phyloP scores from a whole-genome alignment of 2,797 vertebrate species.

The Chanos chanos region DNA sequence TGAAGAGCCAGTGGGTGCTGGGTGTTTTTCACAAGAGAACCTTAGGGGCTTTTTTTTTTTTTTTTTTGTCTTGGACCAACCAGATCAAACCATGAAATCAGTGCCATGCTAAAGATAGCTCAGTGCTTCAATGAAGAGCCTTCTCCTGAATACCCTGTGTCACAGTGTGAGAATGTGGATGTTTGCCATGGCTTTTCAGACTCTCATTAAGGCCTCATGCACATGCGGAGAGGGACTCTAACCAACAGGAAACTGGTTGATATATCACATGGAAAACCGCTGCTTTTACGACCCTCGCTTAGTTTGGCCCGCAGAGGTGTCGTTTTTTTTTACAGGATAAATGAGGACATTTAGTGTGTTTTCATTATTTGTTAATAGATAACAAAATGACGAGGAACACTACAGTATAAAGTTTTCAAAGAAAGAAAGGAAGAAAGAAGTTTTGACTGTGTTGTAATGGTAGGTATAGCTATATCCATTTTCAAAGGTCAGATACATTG shows the following conservation, averaged over 20 bases:
- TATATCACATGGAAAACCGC: slow-evolving; percentile 7
- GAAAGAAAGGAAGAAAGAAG: too few species aligned
- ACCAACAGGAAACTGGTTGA: slow-evolving; percentile 33
- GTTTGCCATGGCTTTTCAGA: slow-evolving; percentile 41
- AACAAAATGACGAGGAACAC: too few species aligned
- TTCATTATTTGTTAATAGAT: too few species aligned
- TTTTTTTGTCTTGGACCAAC: slow-evolving; percentile 30
- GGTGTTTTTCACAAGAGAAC: slow-evolving; percentile 61
- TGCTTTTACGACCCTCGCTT: slow-evolving; percentile 8
- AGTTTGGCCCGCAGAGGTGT: not conserved
- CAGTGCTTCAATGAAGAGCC: slow-evolving; percentile 44
- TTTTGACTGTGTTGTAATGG: too few species aligned
- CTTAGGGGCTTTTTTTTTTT: slow-evolving; percentile 61
- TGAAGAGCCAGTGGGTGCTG: slow-evolving; percentile 58
- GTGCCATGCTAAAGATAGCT: slow-evolving; percentile 54
- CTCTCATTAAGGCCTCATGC: slow-evolving; percentile 40
- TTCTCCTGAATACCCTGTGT: slow-evolving; percentile 39
- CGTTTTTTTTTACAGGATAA: not conserved
- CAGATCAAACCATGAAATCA: slow-evolving; percentile 71
- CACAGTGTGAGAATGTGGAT: slow-evolving; percentile 41
- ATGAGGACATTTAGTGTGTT: too few species aligned
- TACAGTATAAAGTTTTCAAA: too few species aligned
- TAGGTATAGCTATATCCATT: too few species aligned
- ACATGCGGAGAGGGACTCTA: slow-evolving; percentile 47
- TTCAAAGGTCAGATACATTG: too few species aligned